Conservation (phyloP, 35 echinoderm and acorn worm species). For the Apostichopus californicus region DNA sequence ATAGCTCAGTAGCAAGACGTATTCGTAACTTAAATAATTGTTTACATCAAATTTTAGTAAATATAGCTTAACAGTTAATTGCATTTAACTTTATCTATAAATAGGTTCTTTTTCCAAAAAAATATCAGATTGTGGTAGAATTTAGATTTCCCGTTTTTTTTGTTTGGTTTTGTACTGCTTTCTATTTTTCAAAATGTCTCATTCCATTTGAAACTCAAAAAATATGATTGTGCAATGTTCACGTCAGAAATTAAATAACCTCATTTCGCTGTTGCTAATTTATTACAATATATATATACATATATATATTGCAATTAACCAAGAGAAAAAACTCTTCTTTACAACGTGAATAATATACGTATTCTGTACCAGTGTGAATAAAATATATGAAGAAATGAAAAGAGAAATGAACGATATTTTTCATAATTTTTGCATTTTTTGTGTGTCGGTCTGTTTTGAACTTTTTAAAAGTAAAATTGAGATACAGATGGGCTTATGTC, state of each 20-base stretch:
- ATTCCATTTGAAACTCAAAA: background rate
- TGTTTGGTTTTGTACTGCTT: background rate
- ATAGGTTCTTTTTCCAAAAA: background rate
- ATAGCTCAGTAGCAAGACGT: background rate
- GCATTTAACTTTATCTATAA: background rate
- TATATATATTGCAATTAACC: background rate
- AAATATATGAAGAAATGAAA: background rate
- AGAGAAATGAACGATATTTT: background rate
- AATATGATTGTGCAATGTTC: background rate
- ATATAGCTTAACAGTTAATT: background rate
- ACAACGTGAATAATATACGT: background rate
- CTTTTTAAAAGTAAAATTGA: too few species aligned
- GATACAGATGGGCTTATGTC: too few species aligned
- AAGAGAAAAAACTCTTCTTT: background rate
- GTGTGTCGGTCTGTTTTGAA: too few species aligned
- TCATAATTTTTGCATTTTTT: background rate
- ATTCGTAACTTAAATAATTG: background rate
- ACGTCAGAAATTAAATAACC: background rate
- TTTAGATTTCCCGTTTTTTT: background rate
- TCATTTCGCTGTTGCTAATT: background rate
- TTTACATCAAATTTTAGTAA: too few species aligned
- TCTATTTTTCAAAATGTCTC: background rate
- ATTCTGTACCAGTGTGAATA: background rate
- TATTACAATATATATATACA: background rate
- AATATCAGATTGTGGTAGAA: background rate